Evolutionary conservation across 1,140 invertebrate genomes (phyloP), one percentile per base, ranked within the genome.

Genomic region (Hycleus cichorii): DNA sequence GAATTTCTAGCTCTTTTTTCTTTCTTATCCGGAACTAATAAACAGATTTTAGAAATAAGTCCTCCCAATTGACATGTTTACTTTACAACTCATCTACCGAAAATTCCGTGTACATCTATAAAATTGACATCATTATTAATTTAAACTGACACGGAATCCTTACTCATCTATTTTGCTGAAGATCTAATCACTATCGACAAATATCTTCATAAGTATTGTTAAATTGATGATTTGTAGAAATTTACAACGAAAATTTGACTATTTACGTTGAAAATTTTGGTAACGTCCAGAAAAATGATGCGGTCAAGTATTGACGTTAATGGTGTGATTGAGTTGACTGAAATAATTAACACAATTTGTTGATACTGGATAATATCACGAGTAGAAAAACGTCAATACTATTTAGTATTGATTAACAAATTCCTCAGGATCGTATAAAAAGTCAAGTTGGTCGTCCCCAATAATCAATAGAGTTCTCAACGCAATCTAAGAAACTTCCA

Each of bases 321-420:
- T 53, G 40, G 51, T 53, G 46, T 24, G 9, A 12, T 38, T 45
- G 2, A 44, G 25, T 53, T 53, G 44, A 53, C 24, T 18, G 11
- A 38, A 53, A 53, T 38, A 53, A 44, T 53, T 53, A 24, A 38
- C 51, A 46, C 39, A 4, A 32, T 40, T 10, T 46, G 46, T 53
- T 26, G 45, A 11, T 53, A 53, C 32, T 44, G 45, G 32, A 45
- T 32, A 53, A 44, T 32, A 53, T n/a, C 51, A 45, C 42, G 42
- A 46, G 51, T 38, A 38, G 51, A 53, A 46, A 53, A 53, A 43
- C 51, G 51, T 53, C 51, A 53, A 53, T 53, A 42, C 51, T 38
- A 53, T 45, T 53, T 53, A 53, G 51, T 45, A 43, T 40, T 12
- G 44, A 53, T 53, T 53, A 53, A 45, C 51, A 43, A 45, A 53